Conservation (phyloP, 2,113 vertebrate species). For the Rhagologus leucostigma region DNA sequence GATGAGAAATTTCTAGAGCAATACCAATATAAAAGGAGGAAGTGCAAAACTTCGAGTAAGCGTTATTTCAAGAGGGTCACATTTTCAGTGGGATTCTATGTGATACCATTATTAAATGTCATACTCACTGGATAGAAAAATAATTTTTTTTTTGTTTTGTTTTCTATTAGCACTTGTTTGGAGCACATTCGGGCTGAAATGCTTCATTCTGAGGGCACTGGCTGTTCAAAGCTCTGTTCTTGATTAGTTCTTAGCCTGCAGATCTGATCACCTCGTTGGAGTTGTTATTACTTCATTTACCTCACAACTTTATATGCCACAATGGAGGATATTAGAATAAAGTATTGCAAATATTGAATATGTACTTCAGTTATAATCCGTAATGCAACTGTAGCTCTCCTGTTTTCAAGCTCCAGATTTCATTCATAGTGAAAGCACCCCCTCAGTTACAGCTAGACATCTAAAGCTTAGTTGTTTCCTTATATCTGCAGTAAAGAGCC, state of each 20-base stretch:
- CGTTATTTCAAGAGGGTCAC: not conserved
- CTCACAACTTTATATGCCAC: not conserved
- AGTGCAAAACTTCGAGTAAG: not conserved
- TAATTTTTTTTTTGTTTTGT: not conserved
- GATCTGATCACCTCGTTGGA: not conserved
- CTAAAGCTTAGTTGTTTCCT: not conserved
- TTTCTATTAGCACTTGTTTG: not conserved
- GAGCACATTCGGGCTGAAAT: not conserved
- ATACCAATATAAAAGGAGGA: not conserved
- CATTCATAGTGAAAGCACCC: not conserved
- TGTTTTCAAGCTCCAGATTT: not conserved
- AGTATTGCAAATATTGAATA: not conserved
- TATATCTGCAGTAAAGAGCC: not conserved
- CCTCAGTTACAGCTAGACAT: not conserved
- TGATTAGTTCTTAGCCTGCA: not conserved
- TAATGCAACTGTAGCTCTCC: not conserved
- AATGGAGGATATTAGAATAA: not conserved
- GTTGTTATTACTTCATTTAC: not conserved
- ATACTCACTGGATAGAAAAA: not conserved
- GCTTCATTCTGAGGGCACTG: not conserved
- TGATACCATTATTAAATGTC: not conserved
- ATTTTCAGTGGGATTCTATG: accelerated
- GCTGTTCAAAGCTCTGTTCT: not conserved
- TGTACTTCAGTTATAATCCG: not conserved
- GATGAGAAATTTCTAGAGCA: not conserved